Evolutionary conservation across 2,113 vertebrate species (phyloP), one percentile per base, ranked within the genome.

Genomic region (Bucco capensis): DNA sequence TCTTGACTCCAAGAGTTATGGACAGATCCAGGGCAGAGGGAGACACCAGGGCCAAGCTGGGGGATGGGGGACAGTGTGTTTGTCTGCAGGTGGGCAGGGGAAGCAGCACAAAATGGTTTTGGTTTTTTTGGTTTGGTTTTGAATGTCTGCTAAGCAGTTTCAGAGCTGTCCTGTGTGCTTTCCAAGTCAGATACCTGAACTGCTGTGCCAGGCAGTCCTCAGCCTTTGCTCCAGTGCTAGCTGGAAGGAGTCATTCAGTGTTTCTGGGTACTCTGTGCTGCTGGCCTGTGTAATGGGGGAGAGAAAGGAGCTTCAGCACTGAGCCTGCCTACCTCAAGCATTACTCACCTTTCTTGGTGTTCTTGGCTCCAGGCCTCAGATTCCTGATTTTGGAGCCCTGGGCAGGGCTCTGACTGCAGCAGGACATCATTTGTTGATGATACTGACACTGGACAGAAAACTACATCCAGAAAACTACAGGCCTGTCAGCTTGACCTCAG

Each of bases 21-120:
- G 62, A 53, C 23, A 40, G 40, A 76, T 76, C 75, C 33, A 72
- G 54, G 60, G 58, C 10, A 12, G 80, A 72, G 35, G n/a, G 27
- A 33, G 37, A 51, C 11, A 42, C 79, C 79, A 57, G 75, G 89
- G 28, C 58, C 50, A 28, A 51, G 35, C 57, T 60, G 49, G 22
- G 49, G 61, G 12, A 5, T n/a, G n/a, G n/a, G n/a, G n/a, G n/a
- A n/a, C n/a, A n/a, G n/a, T n/a, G n/a, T n/a, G n/a, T n/a, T n/a
- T n/a, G n/a, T 58, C 62, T 3, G 10, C 1, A 1, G 49, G 33
- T 87, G 40, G 42, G 31, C 0, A 0, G 4, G 9, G 40, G 11
- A 33, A 70, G 38, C 64, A 58, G 73, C 28, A 58, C 31, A 46
- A 37, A 71, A 25, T 15, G 14, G 21, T 60, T 86, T 42, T 33